Base-by-base conservation (phyloP, 2,797 vertebrate genomes). In the Poecile montanus region DNA sequence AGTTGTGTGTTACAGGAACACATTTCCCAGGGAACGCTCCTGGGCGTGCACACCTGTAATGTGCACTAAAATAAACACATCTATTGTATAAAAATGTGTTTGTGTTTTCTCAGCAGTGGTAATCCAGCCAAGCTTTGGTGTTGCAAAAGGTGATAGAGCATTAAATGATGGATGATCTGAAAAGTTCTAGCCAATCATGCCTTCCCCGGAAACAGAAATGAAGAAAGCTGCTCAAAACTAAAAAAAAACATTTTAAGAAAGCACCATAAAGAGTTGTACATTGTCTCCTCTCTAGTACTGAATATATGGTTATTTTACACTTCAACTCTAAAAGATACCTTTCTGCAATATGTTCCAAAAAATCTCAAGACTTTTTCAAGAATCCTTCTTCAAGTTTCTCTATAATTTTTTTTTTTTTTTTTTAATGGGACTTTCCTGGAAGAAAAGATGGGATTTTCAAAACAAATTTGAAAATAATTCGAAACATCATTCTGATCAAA, bases 21-120 rank as follows among this genome's bases (percentile, higher is more conserved):
- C 91, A 67, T 91, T 94, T 91, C 62, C 88, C 53, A 34, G 42
- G 80, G 89, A 94, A 65, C 21, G 25, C 77, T 86, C 70, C 38
- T 72, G 85, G 94, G 10, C 82, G 80, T 80, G 90, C 77, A 85
- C 61, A 87, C 91, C 85, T 79, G 18, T 61, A 89, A 74, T 48
- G 89, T 51, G 83, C 91, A 88, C 86, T 92, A 54, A 94, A 91
- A 93, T 91, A 94, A 95, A 83, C 75, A 88, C 84, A 70, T 62
- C 79, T 22, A 85, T 77, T 87, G 83, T 74, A 56, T 74, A 56
- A 3, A 36, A 91, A 93, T 87, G 80, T 78, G 79, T 16, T 67
- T 91, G 83, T 94, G 91, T 76, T 96, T 82, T 61, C 85, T 88
- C 8, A 3, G 89, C 34, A 54, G 42, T 0, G 10, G 66, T 65